Conservation (phyloP, 2,113 vertebrate species). For the Orcinus orca region DNA sequence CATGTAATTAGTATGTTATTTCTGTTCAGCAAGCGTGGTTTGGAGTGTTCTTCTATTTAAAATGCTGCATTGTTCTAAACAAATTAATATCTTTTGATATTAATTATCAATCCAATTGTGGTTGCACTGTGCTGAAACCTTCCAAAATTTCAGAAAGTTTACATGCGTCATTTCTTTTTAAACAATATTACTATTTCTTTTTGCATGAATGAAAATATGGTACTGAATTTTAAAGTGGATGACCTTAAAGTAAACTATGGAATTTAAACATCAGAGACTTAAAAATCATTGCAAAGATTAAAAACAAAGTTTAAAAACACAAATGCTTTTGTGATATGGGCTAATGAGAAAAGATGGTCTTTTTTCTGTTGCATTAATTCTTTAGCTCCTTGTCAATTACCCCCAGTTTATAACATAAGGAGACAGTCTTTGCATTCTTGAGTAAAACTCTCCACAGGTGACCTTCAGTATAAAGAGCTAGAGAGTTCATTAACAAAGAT, state of each 20-base stretch:
- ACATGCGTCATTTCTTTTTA: not conserved
- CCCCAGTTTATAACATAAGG: not conserved
- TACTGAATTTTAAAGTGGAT: conserved; percentile 5
- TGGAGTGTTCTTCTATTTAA: not conserved
- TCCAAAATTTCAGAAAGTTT: not conserved
- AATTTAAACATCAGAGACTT: not conserved
- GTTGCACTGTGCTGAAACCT: not conserved
- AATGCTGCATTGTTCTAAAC: not conserved
- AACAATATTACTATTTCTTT: not conserved
- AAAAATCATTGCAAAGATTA: not conserved
- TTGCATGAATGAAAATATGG: not conserved
- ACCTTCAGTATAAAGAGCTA: not conserved
- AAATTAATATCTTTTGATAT: not conserved
- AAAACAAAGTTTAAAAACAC: conserved; percentile 1
- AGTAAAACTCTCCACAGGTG: not conserved
- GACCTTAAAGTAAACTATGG: not conserved
- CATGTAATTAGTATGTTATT: not conserved
- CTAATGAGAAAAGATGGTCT: not conserved
- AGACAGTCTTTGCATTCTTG: not conserved
- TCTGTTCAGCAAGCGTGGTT: not conserved
- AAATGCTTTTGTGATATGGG: not conserved
- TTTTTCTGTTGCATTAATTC: not conserved
- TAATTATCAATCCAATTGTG: not conserved
- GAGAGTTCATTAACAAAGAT: not conserved
- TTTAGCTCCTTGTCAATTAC: not conserved